Evolutionary conservation across 2,888 invertebrate species (phyloP).

Genomic region (Drosophila demipolita): DNA sequence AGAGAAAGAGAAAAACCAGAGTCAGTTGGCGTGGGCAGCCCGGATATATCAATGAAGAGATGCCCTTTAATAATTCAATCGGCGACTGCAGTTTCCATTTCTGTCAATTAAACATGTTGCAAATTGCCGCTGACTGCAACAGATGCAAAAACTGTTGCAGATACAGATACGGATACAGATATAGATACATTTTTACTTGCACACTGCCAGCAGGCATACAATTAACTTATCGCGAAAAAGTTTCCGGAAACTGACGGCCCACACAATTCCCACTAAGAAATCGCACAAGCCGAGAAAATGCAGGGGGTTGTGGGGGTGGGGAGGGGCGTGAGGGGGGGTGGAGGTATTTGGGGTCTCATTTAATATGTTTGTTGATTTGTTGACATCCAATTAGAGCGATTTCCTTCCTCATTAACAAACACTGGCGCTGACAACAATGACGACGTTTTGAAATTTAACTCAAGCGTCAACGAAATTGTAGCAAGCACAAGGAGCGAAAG

Average conservation of each 20-base stretch:
- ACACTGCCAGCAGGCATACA: slow-evolving; percentile 53
- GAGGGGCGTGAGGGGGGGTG: slow-evolving; percentile 5
- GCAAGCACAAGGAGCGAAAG: slow-evolving; percentile 32
- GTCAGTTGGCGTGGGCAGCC: slow-evolving; percentile 44
- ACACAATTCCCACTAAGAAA: slow-evolving; percentile 64
- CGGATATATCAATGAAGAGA: slow-evolving; percentile 74
- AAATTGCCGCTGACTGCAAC: slow-evolving; percentile 44
- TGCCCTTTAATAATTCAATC: slow-evolving; percentile 72
- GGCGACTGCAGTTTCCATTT: slow-evolving; percentile 62
- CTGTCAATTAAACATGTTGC: slow-evolving; percentile 68
- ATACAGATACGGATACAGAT: slow-evolving; percentile 9
- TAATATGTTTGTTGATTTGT: slow-evolving; percentile 81
- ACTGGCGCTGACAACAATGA: slow-evolving; percentile 36
- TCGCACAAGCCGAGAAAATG: neutral
- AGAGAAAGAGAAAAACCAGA: neutral
- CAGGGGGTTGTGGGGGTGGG: neutral
- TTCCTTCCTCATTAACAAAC: slow-evolving; percentile 79
- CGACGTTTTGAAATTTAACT: slow-evolving; percentile 70
- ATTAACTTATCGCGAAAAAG: slow-evolving; percentile 77
- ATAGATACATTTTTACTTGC: slow-evolving; percentile 9
- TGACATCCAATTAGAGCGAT: slow-evolving; percentile 80
- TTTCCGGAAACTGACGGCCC: slow-evolving; percentile 77
- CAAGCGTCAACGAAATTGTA: slow-evolving; percentile 75
- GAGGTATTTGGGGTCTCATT: slow-evolving; percentile 21
- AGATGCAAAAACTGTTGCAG: neutral